Evolutionary conservation across 2,888 invertebrate genomes (phyloP).

Genomic region (Apantesis nais): DNA sequence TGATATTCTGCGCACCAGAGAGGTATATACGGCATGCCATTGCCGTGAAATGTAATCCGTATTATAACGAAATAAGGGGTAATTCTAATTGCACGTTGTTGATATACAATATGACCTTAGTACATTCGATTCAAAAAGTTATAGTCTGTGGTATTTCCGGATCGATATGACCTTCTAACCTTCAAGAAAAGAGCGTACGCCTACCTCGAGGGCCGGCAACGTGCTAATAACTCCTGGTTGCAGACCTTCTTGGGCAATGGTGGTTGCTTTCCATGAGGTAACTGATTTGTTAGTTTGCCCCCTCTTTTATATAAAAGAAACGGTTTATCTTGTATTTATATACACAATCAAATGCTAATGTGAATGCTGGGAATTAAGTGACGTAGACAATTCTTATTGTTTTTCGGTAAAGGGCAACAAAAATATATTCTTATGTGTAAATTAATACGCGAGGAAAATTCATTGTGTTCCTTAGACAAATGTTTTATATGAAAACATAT

Average conservation of each 20-base stretch:
- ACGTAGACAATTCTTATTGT: background rate
- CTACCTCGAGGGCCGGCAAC: too few relatives aligned
- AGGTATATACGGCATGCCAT: background rate
- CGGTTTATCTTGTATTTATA: background rate
- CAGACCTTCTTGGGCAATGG: too few relatives aligned
- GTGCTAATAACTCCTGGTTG: too few relatives aligned
- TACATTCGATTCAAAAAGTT: background rate
- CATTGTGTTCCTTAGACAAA: background rate
- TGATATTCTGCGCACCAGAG: background rate
- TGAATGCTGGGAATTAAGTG: background rate
- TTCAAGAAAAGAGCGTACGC: too few relatives aligned
- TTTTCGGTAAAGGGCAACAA: background rate
- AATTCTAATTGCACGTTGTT: background rate
- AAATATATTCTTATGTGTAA: background rate
- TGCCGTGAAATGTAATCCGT: background rate
- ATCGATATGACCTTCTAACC: too few relatives aligned
- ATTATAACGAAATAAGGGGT: background rate
- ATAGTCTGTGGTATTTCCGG: too few relatives aligned
- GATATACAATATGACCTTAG: background rate
- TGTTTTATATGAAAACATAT: too few relatives aligned
- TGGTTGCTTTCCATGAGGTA: too few relatives aligned
- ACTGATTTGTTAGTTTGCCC: too few relatives aligned
- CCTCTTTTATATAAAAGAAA: too few relatives aligned
- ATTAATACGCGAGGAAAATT: background rate
- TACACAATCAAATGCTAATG: too few relatives aligned